Evolutionary conservation across 35 echinoderm and acorn worm genomes (phyloP).

Genomic region (Eucidaris tribuloides): DNA sequence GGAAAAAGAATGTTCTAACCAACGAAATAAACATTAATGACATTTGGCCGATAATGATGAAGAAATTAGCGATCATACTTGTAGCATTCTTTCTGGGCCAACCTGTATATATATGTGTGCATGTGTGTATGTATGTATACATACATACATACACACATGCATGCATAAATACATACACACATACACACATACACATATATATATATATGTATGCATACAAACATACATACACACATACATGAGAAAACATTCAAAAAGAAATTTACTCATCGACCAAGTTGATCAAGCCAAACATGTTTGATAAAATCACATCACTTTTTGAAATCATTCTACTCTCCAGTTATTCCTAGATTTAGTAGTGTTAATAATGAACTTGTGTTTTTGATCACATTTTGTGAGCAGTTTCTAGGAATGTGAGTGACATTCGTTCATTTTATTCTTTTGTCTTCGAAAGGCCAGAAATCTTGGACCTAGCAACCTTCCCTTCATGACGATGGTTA

Average conservation of each 20-base stretch:
- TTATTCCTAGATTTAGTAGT: too few relatives aligned
- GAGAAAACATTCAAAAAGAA: not conserved
- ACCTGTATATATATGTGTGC: too few relatives aligned
- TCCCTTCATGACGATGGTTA: conserved; percentile 57
- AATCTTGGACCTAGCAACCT: conserved; percentile 83
- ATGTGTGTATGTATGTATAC: not conserved
- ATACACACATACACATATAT: not conserved
- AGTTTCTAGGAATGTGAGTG: not conserved
- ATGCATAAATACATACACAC: too few relatives aligned
- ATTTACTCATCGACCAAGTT: not conserved
- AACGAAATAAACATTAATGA: too few relatives aligned
- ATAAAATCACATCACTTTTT: not conserved
- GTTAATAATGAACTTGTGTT: too few relatives aligned
- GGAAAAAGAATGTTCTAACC: too few relatives aligned
- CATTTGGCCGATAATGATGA: too few relatives aligned
- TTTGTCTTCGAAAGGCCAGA: conserved; percentile 38
- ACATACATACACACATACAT: too few relatives aligned
- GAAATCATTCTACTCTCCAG: not conserved
- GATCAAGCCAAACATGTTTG: not conserved
- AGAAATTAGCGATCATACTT: too few relatives aligned
- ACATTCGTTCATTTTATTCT: not conserved
- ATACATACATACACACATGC: not conserved
- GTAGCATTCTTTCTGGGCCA: too few relatives aligned
- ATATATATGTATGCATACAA: not conserved
- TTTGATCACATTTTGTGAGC: not conserved